A percentile compares a stretch with the other conserved stretches of the same genome.
Evolutionary conservation across 2,888 invertebrate species (phyloP).

Genomic region (Rugalucina vietnamica): DNA sequence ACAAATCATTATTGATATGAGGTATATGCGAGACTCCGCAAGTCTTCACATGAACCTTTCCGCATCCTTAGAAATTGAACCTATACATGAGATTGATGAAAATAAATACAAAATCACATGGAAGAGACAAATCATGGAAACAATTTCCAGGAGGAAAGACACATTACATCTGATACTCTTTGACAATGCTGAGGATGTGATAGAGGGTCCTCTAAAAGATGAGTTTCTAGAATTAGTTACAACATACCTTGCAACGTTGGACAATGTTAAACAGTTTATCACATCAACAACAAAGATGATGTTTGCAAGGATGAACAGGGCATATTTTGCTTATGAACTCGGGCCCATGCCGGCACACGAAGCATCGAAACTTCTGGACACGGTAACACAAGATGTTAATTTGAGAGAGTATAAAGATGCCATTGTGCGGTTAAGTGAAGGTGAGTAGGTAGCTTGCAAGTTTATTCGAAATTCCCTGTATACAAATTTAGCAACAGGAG

Average conservation of each 20-base stretch:
- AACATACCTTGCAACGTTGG: constrained; percentile 32
- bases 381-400: constrained; percentile 46
- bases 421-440: constrained; percentile 61
- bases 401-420: constrained; percentile 51
- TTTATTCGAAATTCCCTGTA: no score
- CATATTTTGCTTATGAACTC: constrained; percentile 42
- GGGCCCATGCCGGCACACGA: constrained; percentile 43
- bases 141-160: background rate
- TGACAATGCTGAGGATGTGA: constrained; percentile 68
- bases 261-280: constrained; percentile 56
- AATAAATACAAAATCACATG: background rate
- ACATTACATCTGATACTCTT: constrained; percentile 48
- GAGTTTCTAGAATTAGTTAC: constrained; percentile 36
- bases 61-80: constrained; percentile 25
- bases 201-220: constrained; percentile 46
- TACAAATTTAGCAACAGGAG: no score
- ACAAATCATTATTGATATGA: background rate
- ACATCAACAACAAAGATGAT: constrained; percentile 61
- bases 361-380: constrained; percentile 48
- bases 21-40: background rate
- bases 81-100: constrained; percentile 15
- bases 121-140: constrained; percentile 2
- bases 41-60: constrained; percentile 35
- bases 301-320: constrained; percentile 30
- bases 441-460: no score